Conservation (phyloP, 2,797 vertebrate genomes). For the Clarias platycephalus region DNA sequence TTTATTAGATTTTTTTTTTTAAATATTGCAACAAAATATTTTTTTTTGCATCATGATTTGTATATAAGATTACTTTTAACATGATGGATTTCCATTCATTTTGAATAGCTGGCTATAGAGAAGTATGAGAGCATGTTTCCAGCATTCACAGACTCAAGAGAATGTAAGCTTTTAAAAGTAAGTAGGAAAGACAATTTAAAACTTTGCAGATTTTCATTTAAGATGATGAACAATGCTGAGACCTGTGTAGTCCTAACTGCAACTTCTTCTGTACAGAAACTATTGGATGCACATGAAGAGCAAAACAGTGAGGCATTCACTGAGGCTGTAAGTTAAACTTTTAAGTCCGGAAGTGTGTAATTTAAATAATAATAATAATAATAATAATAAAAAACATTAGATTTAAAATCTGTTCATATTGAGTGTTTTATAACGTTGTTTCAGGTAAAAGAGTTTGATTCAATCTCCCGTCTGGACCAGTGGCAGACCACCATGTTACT, state of each 20-base stretch:
- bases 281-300: conserved; percentile 95
- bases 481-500: conserved; percentile 98
- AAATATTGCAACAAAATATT: not conserved
- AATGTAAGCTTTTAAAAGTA: conserved; percentile 87
- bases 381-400: not conserved
- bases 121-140: conserved; percentile 90
- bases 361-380: not conserved
- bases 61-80: conserved; percentile 1
- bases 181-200: conserved; percentile 5
- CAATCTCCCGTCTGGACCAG: conserved; percentile 95
- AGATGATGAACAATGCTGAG: not conserved
- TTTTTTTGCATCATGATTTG: not conserved
- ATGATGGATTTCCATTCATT: not conserved
- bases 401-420: not conserved
- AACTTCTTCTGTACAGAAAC: conserved; percentile 78
- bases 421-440: not conserved
- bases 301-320: conserved; percentile 96
- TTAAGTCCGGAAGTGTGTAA: not conserved
- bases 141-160: conserved; percentile 85
- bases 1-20: not conserved
- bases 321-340: conserved; percentile 82
- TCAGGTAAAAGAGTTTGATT: conserved; percentile 93
- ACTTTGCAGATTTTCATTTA: not conserved
- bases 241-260: not conserved
- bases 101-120: conserved; percentile 80